phyloP scores from a whole-genome alignment of 2,797 vertebrate species.

The Euphonia xanthogaster region DNA sequence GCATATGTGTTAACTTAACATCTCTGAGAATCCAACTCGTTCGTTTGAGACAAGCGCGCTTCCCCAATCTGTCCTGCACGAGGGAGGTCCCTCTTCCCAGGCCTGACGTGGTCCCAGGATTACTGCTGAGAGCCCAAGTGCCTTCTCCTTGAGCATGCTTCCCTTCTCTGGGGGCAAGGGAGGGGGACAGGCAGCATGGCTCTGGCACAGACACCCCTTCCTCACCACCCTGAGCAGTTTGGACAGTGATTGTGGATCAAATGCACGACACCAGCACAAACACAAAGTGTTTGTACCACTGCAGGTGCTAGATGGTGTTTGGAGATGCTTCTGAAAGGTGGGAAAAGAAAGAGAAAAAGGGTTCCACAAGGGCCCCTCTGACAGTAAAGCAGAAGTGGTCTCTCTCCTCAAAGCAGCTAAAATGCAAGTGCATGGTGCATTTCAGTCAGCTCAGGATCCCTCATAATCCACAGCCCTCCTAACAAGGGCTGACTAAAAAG shows the following conservation, averaged over 20 bases:
- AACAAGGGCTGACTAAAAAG: rapidly evolving
- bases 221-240: background rate
- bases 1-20: conserved; percentile 15
- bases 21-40: background rate
- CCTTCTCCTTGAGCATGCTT: background rate
- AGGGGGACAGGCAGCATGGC: rapidly evolving
- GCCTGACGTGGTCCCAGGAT: background rate
- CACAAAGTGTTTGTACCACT: background rate
- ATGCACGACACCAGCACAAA: background rate
- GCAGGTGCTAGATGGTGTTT: rapidly evolving
- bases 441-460: background rate
- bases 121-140: background rate
- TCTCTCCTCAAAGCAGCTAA: background rate
- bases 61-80: background rate
- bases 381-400: background rate
- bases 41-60: background rate
- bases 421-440: background rate
- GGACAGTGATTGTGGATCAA: background rate
- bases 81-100: background rate
- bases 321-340: background rate
- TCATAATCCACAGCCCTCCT: background rate
- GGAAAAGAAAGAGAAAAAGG: background rate
- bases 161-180: too few species aligned
- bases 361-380: background rate
- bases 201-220: background rate